Evolutionary conservation across 2,888 invertebrate genomes (phyloP).

Genomic region (Drosophila gaucha): DNA sequence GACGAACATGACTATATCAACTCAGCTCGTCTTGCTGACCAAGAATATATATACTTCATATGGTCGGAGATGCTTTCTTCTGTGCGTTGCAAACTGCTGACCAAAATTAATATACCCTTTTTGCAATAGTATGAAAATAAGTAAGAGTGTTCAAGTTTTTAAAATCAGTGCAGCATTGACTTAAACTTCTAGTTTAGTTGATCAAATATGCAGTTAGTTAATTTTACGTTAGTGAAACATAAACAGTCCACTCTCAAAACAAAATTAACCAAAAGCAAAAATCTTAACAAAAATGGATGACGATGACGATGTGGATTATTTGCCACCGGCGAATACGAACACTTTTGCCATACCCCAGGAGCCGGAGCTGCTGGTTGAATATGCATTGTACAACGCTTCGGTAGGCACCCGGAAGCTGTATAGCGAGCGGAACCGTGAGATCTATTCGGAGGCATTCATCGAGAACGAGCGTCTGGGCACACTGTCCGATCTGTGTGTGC

Average conservation of each 20-base stretch:
- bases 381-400: conserved; percentile 68
- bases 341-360: conserved; percentile 73
- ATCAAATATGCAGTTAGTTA: neutral
- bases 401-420: conserved; percentile 38
- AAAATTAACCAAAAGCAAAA: neutral
- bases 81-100: too few species aligned
- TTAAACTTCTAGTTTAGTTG: neutral
- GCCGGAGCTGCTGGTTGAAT: conserved; percentile 43
- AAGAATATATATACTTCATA: too few species aligned
- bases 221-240: neutral
- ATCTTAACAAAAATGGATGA: conserved; percentile 38
- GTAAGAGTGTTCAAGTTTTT: too few species aligned
- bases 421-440: conserved; percentile 67
- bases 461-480: conserved; percentile 60
- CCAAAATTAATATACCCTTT: too few species aligned
- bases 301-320: conserved; percentile 29
- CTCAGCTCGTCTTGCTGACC: too few species aligned
- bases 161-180: neutral
- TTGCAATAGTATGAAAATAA: too few species aligned
- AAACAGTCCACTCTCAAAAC: neutral
- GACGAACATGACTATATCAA: too few species aligned
- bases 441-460: conserved; percentile 73
- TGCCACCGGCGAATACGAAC: conserved; percentile 54
- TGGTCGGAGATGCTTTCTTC: too few species aligned
- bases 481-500: conserved; percentile 68